Evolutionary conservation across 2,113 vertebrate genomes (phyloP).

Genomic region (Gracilinanus agilis): DNA sequence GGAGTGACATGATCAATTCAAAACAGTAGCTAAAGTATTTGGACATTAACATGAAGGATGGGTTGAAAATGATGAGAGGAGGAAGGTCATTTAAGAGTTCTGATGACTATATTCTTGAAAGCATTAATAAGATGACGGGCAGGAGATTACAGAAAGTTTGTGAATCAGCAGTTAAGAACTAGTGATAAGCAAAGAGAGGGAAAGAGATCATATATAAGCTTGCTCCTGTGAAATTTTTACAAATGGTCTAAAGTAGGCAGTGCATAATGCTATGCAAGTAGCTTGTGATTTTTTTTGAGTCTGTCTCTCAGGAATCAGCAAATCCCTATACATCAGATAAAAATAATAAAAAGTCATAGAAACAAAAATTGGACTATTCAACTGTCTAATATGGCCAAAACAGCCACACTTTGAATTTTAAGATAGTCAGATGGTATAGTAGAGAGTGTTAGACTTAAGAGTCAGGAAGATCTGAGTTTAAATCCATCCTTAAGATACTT

Average conservation of each 20-base stretch:
- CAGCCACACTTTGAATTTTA: background rate
- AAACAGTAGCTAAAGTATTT: background rate
- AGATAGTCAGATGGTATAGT: background rate
- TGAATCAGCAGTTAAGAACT: conserved; percentile 27
- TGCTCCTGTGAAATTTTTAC: conserved; percentile 28
- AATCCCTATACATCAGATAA: background rate
- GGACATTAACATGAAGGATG: background rate
- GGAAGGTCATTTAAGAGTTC: background rate
- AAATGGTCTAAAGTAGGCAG: conserved; percentile 49
- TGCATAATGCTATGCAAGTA: conserved; percentile 52
- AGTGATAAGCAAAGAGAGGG: background rate
- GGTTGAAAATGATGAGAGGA: background rate
- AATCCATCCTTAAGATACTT: background rate
- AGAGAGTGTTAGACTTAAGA: background rate
- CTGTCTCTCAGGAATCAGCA: background rate
- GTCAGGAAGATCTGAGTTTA: background rate
- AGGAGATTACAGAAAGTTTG: background rate
- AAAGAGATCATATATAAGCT: background rate
- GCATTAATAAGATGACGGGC: background rate
- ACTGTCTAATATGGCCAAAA: background rate
- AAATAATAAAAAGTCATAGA: background rate
- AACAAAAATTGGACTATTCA: background rate
- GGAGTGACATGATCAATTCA: background rate
- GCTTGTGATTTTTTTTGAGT: background rate
- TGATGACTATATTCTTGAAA: background rate